Evolutionary conservation across 92 coral and sea anemone genomes (phyloP), one percentile per base, ranked within the genome.

Genomic region (Umimayanthus chanpuru): DNA sequence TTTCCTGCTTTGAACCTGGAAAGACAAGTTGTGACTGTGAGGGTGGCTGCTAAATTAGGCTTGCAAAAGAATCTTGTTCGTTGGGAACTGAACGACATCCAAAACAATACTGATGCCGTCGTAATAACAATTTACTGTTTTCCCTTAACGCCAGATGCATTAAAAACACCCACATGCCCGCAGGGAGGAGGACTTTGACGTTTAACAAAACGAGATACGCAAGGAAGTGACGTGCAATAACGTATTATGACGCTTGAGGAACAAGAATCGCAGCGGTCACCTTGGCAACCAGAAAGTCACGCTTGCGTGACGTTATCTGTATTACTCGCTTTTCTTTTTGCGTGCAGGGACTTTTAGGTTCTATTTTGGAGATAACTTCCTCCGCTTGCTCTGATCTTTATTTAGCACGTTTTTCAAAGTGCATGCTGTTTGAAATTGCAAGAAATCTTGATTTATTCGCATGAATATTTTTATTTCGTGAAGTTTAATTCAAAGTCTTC

Each of bases 231-330:
- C 67, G 32, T 43, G 16, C 25, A 80, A 56, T 80, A 72, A 56
- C 84, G 84, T 80, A 7, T 18, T 14, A 80, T 80, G 68, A 80
- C 84, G 84, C 18, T 21, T 16, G 71, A 80, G 43, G 39, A 32
- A 56, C 84, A 29, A 55, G 84, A 58, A 53, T 30, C 70, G 84
- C 70, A n/a, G 14, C 25, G 71, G 84, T 80, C 38, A 56, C 84
- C 40, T 26, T 26, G 72, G 84, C 72, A 80, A 80, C 84, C 15
- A 53, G 21, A 56, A 80, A 80, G 84, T 80, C 84, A 80, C 84
- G 84, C 84, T 80, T 53, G 84, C 84, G 84, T 80, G 84, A 80
- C 84, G 84, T 80, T 80, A 80, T 30, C 83, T 25, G 28, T 55
- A 79, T 79, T 79, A 79, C 39, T 55, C 47, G 72, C 72, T 80